Conservation (phyloP, 92 coral and sea anemone genomes). For the Zoanthus gigantus region DNA sequence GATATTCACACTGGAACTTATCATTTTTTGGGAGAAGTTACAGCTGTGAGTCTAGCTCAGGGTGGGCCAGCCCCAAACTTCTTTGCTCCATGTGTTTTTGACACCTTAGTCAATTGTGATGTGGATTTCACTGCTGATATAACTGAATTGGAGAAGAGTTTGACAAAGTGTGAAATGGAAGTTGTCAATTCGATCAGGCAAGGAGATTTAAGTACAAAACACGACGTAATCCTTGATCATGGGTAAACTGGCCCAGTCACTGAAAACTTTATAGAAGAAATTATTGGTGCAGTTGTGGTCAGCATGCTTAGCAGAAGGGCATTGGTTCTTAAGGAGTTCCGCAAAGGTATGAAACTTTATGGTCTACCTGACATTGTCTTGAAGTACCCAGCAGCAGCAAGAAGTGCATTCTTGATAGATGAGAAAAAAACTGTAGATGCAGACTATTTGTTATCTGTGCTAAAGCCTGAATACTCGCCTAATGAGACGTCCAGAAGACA, state of each 20-base stretch:
- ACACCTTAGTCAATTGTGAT: neutral
- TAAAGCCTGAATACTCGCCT: constrained; percentile 35
- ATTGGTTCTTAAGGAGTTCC: constrained; percentile 44
- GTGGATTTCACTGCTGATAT: constrained; percentile 26
- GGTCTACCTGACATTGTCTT: constrained; percentile 44
- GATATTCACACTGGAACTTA: constrained; percentile 28
- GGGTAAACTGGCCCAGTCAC: constrained; percentile 21
- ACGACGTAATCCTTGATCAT: constrained; percentile 30
- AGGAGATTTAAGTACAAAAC: constrained; percentile 11
- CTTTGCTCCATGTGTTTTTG: constrained; percentile 21
- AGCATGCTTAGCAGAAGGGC: constrained; percentile 44
- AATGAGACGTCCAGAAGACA: constrained; percentile 28
- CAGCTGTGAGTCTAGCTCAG: constrained; percentile 31
- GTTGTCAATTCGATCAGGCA: constrained; percentile 20
- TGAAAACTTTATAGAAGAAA: constrained; percentile 1
- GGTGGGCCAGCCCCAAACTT: constrained; percentile 21
- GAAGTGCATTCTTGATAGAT: constrained; percentile 9
- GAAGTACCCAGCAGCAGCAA: constrained; percentile 36
- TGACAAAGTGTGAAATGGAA: constrained; percentile 11
- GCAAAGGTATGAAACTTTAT: constrained; percentile 37
- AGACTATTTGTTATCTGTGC: constrained; percentile 50
- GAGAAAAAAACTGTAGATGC: constrained; percentile 49
- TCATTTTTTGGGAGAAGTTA: constrained; percentile 8
- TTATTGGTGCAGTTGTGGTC: constrained; percentile 28
- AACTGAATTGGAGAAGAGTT: constrained; percentile 16